Evolutionary conservation across 2,797 vertebrate species (phyloP), one percentile per base, ranked within the genome.

Genomic region (Telmatherina bonti): DNA sequence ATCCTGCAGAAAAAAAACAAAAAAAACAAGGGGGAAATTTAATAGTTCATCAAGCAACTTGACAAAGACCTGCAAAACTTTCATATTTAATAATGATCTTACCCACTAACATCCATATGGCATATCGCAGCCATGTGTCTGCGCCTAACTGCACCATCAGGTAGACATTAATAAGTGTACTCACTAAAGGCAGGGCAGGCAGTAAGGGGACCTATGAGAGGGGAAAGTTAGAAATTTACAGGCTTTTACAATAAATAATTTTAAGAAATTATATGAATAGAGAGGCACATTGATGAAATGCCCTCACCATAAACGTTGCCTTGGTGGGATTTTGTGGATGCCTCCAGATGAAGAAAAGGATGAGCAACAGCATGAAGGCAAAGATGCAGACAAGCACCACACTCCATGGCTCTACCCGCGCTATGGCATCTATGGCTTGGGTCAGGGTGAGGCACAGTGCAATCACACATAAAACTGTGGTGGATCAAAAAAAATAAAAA

Each of bases 91-190:
- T 66, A 1, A 10, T 15, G 4, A 3, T 20, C 63, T 93, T 91
- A 97, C 96, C 95, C 0, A 92, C 70, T 74, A 82, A 78, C 96
- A 96, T 95, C 96, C 96, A 97, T 67, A 97, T 62, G 20, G 93
- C 89, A 1, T 95, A 96, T 66, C 90, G 85, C 31, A 96, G 36
- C 96, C 96, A 97, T 10, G 96, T 93, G 0, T 90, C 92, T 0
- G 0, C 1, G 0, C 93, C 85, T 55, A 97, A 85, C 88, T 87
- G 94, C 26, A 94, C 93, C 95, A 97, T 91, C 76, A 97, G 88
- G 85, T 94, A 95, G 7, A 93, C 33, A 64, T 96, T 97, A 82
- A 94, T 86, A 38, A 95, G 84, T 58, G 94, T 83, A 69, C 96
- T 96, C 64, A 96, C 33, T 43, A 96, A 41, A 0, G 95, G 96